A percentile compares a stretch with the other conserved stretches of the same genome.
Conservation (phyloP, 2,113 vertebrate species). For the Tautogolabrus adspersus region DNA sequence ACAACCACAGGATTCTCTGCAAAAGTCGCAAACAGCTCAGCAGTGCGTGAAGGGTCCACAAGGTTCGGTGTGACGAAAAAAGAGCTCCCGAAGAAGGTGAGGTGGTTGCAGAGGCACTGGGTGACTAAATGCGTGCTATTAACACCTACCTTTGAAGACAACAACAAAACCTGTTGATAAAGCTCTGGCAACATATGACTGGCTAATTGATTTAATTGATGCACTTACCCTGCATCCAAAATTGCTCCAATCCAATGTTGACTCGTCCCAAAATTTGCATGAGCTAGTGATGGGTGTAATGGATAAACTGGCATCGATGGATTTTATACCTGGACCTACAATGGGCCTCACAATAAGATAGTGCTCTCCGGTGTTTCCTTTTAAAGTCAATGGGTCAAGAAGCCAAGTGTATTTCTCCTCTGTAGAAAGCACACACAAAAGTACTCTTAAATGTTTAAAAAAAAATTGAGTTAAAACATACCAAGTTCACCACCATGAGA, state of each 20-base stretch:
- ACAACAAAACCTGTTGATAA: not conserved
- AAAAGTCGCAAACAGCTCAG: constrained; percentile 90
- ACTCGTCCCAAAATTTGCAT: constrained; percentile 90
- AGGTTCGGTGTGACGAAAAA: constrained; percentile 91
- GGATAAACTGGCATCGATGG: constrained; percentile 76
- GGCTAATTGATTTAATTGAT: rapidly evolving
- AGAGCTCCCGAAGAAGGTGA: constrained; percentile 92
- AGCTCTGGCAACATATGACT: not conserved
- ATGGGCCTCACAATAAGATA: constrained; percentile 86
- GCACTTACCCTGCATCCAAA: constrained; percentile 88
- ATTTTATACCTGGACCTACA: constrained; percentile 78
- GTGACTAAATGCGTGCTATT: constrained; percentile 79
- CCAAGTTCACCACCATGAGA: not conserved
- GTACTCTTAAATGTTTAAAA: not conserved
- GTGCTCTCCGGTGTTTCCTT: constrained; percentile 84
- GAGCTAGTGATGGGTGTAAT: constrained; percentile 85
- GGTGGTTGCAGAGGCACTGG: constrained; percentile 92
- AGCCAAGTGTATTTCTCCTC: constrained; percentile 89
- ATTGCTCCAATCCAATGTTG: constrained; percentile 81
- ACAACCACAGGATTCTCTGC: constrained; percentile 91
- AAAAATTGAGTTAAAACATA: not conserved
- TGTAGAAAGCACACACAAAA: constrained; percentile 60
- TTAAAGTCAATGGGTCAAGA: constrained; percentile 81
- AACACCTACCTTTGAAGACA: constrained; percentile 87
- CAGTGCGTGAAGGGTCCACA: constrained; percentile 85